Percentiles rank a stretch among this genome's conserved stretches.
Evolutionary conservation across 2,797 vertebrate species (phyloP).

Genomic region (Rhinophrynus dorsalis): DNA sequence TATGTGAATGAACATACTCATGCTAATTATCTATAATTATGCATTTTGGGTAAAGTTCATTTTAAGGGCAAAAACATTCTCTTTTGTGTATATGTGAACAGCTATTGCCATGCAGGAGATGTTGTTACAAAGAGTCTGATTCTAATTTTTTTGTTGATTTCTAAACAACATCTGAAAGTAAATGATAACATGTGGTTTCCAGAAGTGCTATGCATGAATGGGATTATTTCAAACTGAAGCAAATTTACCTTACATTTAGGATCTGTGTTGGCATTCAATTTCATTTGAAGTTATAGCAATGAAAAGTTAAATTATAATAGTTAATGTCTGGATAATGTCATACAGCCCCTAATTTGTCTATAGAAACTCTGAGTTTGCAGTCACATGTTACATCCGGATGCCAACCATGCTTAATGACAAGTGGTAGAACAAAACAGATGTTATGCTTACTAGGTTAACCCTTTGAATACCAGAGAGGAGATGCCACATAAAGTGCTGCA

Average conservation of each 20-base stretch:
- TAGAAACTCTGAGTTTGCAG: background rate
- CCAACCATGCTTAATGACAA: background rate
- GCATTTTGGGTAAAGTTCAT: too few relatives aligned
- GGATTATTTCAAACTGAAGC: background rate
- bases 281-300: background rate
- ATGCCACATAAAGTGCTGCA: too few relatives aligned
- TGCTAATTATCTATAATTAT: background rate
- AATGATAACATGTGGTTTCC: background rate
- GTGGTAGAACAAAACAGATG: constrained; percentile 12
- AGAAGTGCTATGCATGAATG: background rate
- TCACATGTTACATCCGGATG: background rate
- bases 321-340: constrained; percentile 13
- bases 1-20: background rate
- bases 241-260: background rate
- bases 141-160: background rate
- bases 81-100: background rate
- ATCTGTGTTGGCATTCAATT: background rate
- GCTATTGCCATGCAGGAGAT: too few relatives aligned
- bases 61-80: background rate
- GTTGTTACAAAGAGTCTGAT: background rate
- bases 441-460: too few relatives aligned
- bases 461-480: too few relatives aligned
- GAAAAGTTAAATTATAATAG: background rate
- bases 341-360: background rate
- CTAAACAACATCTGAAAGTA: background rate